Evolutionary conservation across 2,797 vertebrate species (phyloP), one percentile per base, ranked within the genome.

Genomic region (Pterois miles): DNA sequence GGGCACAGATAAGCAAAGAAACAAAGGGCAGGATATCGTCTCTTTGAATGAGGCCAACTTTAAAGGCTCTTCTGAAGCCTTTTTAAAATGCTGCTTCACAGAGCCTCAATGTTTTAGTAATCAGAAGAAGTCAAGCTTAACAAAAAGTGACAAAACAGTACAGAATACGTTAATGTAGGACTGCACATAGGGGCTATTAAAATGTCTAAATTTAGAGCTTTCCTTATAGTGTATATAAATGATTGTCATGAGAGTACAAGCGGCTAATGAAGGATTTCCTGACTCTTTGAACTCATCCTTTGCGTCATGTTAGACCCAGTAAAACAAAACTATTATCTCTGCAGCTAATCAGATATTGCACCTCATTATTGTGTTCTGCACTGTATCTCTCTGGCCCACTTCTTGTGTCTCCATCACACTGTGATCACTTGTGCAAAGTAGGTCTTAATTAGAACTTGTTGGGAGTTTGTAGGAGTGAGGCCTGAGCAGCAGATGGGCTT

Each of bases 371-470:
- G 87, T 83, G 78, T 71, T 72, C 68, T 71, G 81, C 46, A 13
- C 65, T 63, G 65, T 56, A 74, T 81, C 73, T 64, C 83, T 90
- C 82, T 90, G 92, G 68, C 88, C 88, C 81, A 89, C 65, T 89
- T 91, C 85, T 69, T 20, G 14, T 80, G 79, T 82, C 85, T 75
- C 74, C 83, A 67, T 84, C 84, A 82, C 86, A 73, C 81, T 84
- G 86, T 90, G 83, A 89, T 91, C 86, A 83, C 90, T 83, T 78
- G 85, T 86, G 85, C 76, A 73, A 90, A 88, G 65, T 87, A 86
- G 84, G 86, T 92, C 85, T 93, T 92, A 92, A 92, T 93, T 93
- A 91, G 83, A 91, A 86, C 65, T 90, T 85, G 54, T 74, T 68
- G 78, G 75, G 71, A 84, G 71, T 86, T 88, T 88, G 85, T 72